Base-by-base conservation (phyloP, 2,888 invertebrate species). In the Neria commutata region DNA sequence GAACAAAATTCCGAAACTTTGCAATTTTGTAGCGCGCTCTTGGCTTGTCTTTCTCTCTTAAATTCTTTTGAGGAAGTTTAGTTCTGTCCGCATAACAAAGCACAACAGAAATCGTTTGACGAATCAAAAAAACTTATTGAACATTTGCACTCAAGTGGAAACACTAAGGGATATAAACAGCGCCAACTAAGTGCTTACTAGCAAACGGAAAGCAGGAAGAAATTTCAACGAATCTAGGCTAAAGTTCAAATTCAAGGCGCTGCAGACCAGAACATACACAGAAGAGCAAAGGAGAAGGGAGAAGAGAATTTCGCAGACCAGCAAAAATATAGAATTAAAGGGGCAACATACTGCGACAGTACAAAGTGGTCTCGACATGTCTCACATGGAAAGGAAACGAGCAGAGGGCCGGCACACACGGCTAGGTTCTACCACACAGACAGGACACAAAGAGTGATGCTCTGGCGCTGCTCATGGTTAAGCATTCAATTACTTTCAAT, bases 401-500 rank as follows among this genome's bases (percentile, higher is more conserved):
- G n/a, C n/a, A n/a, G n/a, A n/a, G n/a, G n/a, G n/a, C n/a, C n/a
- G n/a, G n/a, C n/a, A n/a, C n/a, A n/a, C n/a, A n/a, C n/a, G n/a
- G n/a, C n/a, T n/a, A n/a, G n/a, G n/a, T n/a, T n/a, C n/a, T n/a
- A n/a, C n/a, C n/a, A n/a, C n/a, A n/a, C n/a, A n/a, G n/a, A n/a
- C n/a, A n/a, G n/a, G n/a, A n/a, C 8, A 5, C 19, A 21, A 42
- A 42, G 42, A 42, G 42, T 42, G 42, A 42, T 42, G 19, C 29
- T 21, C 17, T 26, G 46, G 21, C 29, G 57, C 34, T 37, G 51
- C 21, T 29, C 42, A 64, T 59, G 65, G 62, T 63, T 67, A 65
- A 69, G 66, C 71, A 68, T 71, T 71, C 73, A 70, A 72, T 72
- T 71, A 66, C 68, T 70, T 67, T 69, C 73, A 71, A 71, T 73